Base-by-base conservation (phyloP, 2,888 invertebrate genomes). In the Scaptomyza cyrtandrae region DNA sequence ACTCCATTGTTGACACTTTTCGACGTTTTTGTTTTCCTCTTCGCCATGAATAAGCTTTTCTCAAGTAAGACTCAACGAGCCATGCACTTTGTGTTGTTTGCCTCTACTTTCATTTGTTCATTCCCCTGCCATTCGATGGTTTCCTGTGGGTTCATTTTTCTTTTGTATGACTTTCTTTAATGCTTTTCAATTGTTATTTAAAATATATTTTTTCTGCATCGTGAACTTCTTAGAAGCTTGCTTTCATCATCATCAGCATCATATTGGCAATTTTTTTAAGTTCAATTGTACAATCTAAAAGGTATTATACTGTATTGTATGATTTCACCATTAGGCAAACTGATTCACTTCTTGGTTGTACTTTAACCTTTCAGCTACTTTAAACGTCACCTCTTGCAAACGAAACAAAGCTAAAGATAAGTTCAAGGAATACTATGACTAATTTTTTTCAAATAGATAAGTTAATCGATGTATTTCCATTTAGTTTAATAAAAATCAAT, bases 151-250 rank as follows among this genome's bases (percentile, higher is more conserved):
- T 14, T 14, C 52, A 27, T 44, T 29, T 37, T 33, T 37, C 50
- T 33, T 44, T 74, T 72, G 61, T 70, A 52, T 50, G 64, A 43
- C 49, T 45, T 46, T 43, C 57, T 59, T 65, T 16, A 62, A 71
- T 82, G 80, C 80, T 79, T 71, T 66, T 79, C 41, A 16, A 46
- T 44, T 39, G 60, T 24, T 61, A 24, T 46, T 55, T 27, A 10
- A 44, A 33, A 41, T 41, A 16, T n/a, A 33, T 6, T 41, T 41
- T 16, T 41, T 41, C 41, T 16, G 41, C 41, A 4, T 41, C 10
- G 16, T 39, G 14, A 39, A 39, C 39, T 39, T 27, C 59, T 43
- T 31, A 60, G n/a, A 19, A 37, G 14, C 13, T 27, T 52, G 41
- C 29, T 14, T 46, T 52, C 16, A 69, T 24, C 24, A 24, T 24